phyloP scores from a whole-genome alignment of 2,888 invertebrate species.

The Branchellion lobata region DNA sequence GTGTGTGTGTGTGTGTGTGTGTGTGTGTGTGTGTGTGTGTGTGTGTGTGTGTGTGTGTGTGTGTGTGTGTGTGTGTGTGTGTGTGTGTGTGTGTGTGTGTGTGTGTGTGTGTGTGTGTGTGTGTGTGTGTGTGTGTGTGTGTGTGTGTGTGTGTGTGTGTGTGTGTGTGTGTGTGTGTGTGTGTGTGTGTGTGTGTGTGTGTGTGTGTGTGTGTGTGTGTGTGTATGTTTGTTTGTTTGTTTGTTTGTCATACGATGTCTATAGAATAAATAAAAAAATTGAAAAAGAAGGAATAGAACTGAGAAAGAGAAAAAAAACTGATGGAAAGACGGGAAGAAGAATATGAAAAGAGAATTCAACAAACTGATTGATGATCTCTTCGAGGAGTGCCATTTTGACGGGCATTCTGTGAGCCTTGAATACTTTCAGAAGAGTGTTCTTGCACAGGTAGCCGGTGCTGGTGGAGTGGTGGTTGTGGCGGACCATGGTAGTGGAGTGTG shows the following conservation, averaged over 20 bases:
- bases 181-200: background rate
- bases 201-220: background rate
- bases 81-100: background rate
- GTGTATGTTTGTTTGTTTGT: background rate
- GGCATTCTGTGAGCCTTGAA: slow-evolving; percentile 37
- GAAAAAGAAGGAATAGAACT: background rate
- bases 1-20: background rate
- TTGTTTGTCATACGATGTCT: too few species aligned
- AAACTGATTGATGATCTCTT: slow-evolving; percentile 33
- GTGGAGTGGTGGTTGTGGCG: background rate
- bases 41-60: background rate
- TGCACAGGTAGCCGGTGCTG: slow-evolving; percentile 27
- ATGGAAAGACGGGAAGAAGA: background rate
- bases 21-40: too few species aligned
- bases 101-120: background rate
- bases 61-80: background rate
- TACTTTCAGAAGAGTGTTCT: slow-evolving; percentile 1
- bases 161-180: background rate
- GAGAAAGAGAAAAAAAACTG: too few species aligned
- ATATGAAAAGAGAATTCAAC: background rate
- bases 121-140: background rate
- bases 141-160: background rate
- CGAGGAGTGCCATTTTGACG: background rate
- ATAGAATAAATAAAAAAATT: background rate
- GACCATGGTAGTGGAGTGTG: too few species aligned